Conservation (phyloP, 2,113 vertebrate genomes). For the Thalassoma bifasciatum region DNA sequence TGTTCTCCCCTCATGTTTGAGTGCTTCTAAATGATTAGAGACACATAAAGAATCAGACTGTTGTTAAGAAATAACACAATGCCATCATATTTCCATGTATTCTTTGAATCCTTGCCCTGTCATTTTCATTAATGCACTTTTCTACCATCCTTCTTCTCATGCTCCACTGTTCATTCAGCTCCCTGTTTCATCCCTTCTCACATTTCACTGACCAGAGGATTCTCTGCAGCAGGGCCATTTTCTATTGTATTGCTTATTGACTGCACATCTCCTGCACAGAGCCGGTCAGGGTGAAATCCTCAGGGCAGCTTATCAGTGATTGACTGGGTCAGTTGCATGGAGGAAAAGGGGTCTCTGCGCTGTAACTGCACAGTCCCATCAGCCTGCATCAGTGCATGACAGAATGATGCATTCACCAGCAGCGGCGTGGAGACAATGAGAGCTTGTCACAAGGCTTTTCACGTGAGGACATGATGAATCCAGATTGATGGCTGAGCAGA, state of each 20-base stretch:
- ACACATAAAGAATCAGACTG: not conserved
- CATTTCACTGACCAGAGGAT: not conserved
- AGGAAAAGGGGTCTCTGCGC: slow-evolving; percentile 7
- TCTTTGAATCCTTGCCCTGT: not conserved
- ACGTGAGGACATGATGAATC: slow-evolving; percentile 30
- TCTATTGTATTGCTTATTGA: slow-evolving; percentile 56
- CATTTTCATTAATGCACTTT: not conserved
- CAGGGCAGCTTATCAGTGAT: slow-evolving; percentile 42
- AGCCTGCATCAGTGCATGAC: slow-evolving; percentile 19
- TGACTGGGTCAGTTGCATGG: slow-evolving; percentile 37
- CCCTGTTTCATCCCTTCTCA: not conserved
- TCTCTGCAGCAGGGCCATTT: slow-evolving; percentile 31
- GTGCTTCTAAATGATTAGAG: not conserved
- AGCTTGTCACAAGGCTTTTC: slow-evolving; percentile 22
- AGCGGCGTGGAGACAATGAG: slow-evolving; percentile 9
- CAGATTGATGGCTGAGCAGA: slow-evolving; percentile 40
- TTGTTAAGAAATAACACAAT: too few relatives aligned
- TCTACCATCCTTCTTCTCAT: not conserved
- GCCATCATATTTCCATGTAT: too few relatives aligned
- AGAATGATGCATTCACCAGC: slow-evolving; percentile 11
- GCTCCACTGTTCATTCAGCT: not conserved
- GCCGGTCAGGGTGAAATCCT: slow-evolving; percentile 32
- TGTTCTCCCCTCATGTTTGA: not conserved
- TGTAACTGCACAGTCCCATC: slow-evolving; percentile 4
- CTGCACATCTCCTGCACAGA: slow-evolving; percentile 27